These are phyloP conservation scores for Epizoanthus illoricatus DNA, from an alignment of 92 coral and sea anemone genomes.

Conservation along the genomic window DNA sequence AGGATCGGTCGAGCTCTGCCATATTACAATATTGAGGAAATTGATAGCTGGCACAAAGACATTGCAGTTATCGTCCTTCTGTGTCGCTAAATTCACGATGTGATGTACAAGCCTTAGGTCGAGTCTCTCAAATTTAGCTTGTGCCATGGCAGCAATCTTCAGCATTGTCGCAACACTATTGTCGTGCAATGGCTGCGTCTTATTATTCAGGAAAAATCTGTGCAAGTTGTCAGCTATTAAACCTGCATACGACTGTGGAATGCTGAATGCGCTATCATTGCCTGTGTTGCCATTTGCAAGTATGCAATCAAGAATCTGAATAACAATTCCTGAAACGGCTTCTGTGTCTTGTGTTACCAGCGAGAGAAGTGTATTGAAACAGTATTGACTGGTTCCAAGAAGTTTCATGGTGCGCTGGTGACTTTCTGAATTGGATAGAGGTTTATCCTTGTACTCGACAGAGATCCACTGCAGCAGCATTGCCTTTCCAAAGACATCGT, in stretches of 20 bases:
- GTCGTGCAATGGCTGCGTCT: conserved; percentile 50
- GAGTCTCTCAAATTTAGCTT: conserved; percentile 38
- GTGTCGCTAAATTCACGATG: conserved; percentile 67
- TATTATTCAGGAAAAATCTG: conserved; percentile 71
- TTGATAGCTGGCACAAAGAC: conserved; percentile 56
- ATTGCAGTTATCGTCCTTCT: conserved; percentile 24
- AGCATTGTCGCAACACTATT: conserved; percentile 59
- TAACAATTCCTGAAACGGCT: conserved; percentile 17
- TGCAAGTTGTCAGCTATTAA: conserved; percentile 61
- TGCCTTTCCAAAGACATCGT: conserved; percentile 54
- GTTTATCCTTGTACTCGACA: not conserved
- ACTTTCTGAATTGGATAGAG: not conserved
- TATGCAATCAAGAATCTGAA: conserved; percentile 40
- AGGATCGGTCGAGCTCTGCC: conserved; percentile 36
- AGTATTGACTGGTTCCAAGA: conserved; percentile 12
- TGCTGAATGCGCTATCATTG: not conserved
- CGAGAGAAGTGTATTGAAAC: conserved; percentile 43
- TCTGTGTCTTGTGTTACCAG: conserved; percentile 34
- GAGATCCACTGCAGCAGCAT: conserved; percentile 48
- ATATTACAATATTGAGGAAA: conserved; percentile 65
- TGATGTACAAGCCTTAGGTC: conserved; percentile 79
- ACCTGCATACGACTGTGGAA: conserved; percentile 13
- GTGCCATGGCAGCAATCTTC: conserved; percentile 55
- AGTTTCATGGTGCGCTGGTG: conserved; percentile 19
- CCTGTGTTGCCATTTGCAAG: not conserved